Base-by-base conservation (phyloP, 1,140 invertebrate genomes). In the Linepithema humile region DNA sequence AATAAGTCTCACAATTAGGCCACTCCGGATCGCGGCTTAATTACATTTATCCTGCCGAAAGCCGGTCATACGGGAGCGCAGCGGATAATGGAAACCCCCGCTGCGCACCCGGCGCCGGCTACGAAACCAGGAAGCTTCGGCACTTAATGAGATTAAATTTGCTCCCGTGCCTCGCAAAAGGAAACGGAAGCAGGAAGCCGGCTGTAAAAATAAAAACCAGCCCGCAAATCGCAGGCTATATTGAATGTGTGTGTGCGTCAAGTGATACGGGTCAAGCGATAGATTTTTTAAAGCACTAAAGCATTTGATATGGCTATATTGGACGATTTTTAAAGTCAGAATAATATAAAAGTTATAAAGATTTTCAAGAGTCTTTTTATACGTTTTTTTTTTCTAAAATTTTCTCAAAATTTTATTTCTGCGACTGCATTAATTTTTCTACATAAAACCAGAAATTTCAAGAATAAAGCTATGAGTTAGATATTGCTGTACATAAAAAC, bases 91-190 rank as follows among this genome's bases (percentile, higher is more conserved):
- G 82, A 85, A 88, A 80, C 75, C 64, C n/a, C 75, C 64, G 35
- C 17, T 3, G 83, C 72, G 80, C n/a, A 40, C 45, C 59, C 65
- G 29, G 65, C 57, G 50, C 53, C 55, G 55, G 60, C 67, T 67
- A 78, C 74, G 77, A 75, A 88, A 86, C 80, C 84, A 64, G 75
- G 53, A 80, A 85, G 86, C 83, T 88, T 88, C 87, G 87, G 84
- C 88, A 88, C 88, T 89, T 89, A 88, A 89, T 89, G 87, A 89
- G 87, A 89, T 89, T 89, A 89, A 89, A 89, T 88, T 88, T 70
- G 67, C 80, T 60, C 74, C 57, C 35, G 23, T 73, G 55, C 67
- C 57, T 84, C 29, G 64, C 64, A 88, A 84, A 82, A 72, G 26
- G 64, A 88, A 75, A 57, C 50, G 43, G 64, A 85, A 74, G 57